phyloP scores from a whole-genome alignment of 2,888 invertebrate species.

The Andrena flavipes region DNA sequence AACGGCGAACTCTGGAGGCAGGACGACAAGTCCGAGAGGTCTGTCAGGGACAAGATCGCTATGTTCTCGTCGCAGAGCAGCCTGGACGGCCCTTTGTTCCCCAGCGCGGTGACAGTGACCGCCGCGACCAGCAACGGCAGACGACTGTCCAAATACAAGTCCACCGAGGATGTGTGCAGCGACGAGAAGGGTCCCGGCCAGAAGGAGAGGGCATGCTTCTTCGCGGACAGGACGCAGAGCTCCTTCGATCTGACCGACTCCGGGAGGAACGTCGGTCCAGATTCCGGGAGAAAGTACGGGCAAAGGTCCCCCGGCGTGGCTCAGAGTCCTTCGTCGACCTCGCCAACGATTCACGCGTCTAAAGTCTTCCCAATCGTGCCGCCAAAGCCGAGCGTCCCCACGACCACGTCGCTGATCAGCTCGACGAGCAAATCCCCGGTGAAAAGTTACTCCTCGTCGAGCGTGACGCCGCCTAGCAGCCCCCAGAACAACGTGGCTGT shows the following conservation, averaged over 20 bases:
- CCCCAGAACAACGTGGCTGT: conserved; percentile 1
- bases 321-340: conserved; percentile 30
- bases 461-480: not conserved
- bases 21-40: conserved; percentile 92
- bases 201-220: conserved; percentile 67
- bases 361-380: conserved; percentile 52
- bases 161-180: conserved; percentile 83
- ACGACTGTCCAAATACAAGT: conserved; percentile 84
- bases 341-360: conserved; percentile 38
- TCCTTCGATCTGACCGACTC: conserved; percentile 78
- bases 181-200: conserved; percentile 72
- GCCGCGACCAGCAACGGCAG: conserved; percentile 84
- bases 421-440: conserved; percentile 25
- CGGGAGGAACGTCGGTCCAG: conserved; percentile 34
- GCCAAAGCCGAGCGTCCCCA: conserved; percentile 41
- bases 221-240: conserved; percentile 78
- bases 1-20: conserved; percentile 87
- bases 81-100: conserved; percentile 77
- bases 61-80: conserved; percentile 89
- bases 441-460: conserved; percentile 49
- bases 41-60: conserved; percentile 94
- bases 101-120: conserved; percentile 76
- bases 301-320: conserved; percentile 40
- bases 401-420: conserved; percentile 14
- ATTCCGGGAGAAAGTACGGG: conserved; percentile 50